Evolutionary conservation across 2,113 vertebrate genomes (phyloP).

Genomic region (Tetrao urogallus): DNA sequence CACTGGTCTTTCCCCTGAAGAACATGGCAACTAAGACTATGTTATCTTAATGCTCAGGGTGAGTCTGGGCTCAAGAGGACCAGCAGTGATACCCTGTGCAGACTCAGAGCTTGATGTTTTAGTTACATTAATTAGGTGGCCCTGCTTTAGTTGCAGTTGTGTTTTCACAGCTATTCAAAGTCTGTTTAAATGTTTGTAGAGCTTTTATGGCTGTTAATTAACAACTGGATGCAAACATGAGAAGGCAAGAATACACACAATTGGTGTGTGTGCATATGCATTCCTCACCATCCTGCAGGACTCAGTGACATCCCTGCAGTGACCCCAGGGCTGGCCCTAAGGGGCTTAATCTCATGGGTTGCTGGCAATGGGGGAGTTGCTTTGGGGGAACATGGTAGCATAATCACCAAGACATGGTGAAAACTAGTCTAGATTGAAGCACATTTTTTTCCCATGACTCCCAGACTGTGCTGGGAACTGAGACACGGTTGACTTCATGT

Average conservation of each 20-base stretch:
- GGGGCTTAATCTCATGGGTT: background rate
- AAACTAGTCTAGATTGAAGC: too few species aligned
- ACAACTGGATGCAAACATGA: conserved; percentile 66
- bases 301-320: fast-evolving
- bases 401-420: background rate
- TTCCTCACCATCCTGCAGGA: background rate
- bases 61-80: background rate
- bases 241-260: background rate
- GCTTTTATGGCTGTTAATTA: conserved; percentile 73
- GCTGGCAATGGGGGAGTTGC: background rate
- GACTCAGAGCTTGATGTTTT: conserved; percentile 31
- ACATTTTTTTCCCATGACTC: background rate
- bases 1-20: background rate
- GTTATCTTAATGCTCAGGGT: fast-evolving
- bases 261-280: background rate
- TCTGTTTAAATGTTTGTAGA: conserved; percentile 75
- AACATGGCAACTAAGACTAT: background rate
- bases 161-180: conserved; percentile 72
- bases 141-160: conserved; percentile 55
- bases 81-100: fast-evolving
- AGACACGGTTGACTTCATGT: background rate
- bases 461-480: background rate
- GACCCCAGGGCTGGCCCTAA: background rate
- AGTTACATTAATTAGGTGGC: conserved; percentile 71
- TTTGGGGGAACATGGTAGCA: background rate